phyloP scores from a whole-genome alignment of 2,888 invertebrate species.

The Eupeodes latifasciatus region DNA sequence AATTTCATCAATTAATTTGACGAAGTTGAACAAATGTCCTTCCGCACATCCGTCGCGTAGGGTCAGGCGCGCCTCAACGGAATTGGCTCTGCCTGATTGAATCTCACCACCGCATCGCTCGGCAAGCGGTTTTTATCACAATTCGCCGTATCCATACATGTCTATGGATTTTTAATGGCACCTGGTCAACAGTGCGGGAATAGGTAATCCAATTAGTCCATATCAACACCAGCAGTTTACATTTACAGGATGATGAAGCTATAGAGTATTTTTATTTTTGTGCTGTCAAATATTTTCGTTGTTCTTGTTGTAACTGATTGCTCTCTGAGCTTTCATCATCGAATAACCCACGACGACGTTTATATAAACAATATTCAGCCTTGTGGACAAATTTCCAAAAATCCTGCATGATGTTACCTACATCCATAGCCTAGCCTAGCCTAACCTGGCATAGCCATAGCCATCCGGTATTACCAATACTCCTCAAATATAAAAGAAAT shows the following conservation, averaged over 20 bases:
- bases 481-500: slow-evolving; percentile 33
- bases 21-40: slow-evolving; percentile 26
- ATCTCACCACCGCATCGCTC: not conserved
- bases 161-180: slow-evolving; percentile 65
- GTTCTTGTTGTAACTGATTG: slow-evolving; percentile 33
- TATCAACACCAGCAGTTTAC: slow-evolving; percentile 67
- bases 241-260: slow-evolving; percentile 15
- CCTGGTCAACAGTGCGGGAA: slow-evolving; percentile 54
- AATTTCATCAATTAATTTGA: slow-evolving; percentile 52
- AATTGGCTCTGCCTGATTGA: not conserved
- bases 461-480: slow-evolving; percentile 34
- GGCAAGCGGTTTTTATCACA: not conserved
- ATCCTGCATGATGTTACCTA: not conserved
- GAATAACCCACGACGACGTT: slow-evolving; percentile 9
- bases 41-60: not conserved
- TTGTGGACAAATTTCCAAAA: not conserved
- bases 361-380: not conserved
- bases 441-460: not conserved
- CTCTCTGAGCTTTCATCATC: slow-evolving; percentile 37
- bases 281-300: slow-evolving; percentile 3
- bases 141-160: not conserved
- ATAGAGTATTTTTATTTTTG: slow-evolving; percentile 12
- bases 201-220: slow-evolving; percentile 73
- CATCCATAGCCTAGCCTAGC: too few relatives aligned
- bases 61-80: not conserved